Evolutionary conservation across 2,888 invertebrate genomes (phyloP), one percentile per base, ranked within the genome.

Genomic region (Lepidochrysops patricia): DNA sequence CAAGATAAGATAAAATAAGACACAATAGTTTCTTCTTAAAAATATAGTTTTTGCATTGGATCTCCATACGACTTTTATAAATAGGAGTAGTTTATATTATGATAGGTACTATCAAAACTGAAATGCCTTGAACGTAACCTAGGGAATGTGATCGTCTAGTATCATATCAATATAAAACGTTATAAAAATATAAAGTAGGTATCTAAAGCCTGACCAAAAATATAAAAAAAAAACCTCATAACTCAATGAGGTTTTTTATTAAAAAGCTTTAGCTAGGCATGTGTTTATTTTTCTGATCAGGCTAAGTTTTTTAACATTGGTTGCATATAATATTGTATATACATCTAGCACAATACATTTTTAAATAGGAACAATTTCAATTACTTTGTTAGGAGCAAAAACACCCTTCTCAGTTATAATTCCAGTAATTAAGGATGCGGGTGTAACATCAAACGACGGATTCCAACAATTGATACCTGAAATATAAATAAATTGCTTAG

Each of bases 401-500:
- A 97, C 95, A 13, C 98, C 99, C 68, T 91, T 92, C 82, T 99
- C 98, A 7, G 99, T 99, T 34, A 99, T 95, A 65, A 99, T 97
- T 19, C 94, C 98, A 61, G 96, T 95, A 66, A 99, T 98, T 32
- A 99, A 91, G 15, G 91, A 87, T 0, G 97, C 96, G 26, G 99
- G 99, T 2, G 99, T 99, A 0, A 99, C 96, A 84, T 99, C 99
- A 82, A 99, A 99, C 0, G 98, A 96, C 57, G 99, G 99, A 90
- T 99, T 99, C 98, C 98, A 99, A 77, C 97, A 98, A 59, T 91
- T 91, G 60, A 98, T 97, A 60, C 96, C 96, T 94, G 82, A 57
- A 89, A 90, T 64, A 64, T 70, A 64, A 64, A 63, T 43, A 4
- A 19, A 4, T 43, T n/a, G n/a, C n/a, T 37, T 37, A 29, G 9